Conservation (phyloP, 2,888 invertebrate species). For the Plebejus anna region DNA sequence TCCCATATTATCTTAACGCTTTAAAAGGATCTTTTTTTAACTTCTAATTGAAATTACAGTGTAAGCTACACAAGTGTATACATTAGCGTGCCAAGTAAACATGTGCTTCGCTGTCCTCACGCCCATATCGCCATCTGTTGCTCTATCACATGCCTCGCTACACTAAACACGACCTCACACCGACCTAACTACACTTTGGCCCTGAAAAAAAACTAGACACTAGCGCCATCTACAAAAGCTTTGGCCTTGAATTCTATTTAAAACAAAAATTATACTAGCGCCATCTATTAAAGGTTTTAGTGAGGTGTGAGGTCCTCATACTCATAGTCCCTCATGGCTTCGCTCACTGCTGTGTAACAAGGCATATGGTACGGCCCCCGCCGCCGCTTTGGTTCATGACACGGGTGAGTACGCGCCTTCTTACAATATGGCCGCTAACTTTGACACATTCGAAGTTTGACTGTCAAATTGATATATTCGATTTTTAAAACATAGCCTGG, state of each 20-base stretch:
- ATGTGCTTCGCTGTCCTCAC: constrained; percentile 71
- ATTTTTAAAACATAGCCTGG: too few relatives aligned
- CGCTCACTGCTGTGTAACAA: constrained; percentile 52
- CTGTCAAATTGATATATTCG: too few relatives aligned
- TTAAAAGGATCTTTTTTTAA: neutral
- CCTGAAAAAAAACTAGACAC: constrained; percentile 30
- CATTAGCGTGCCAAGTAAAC: constrained; percentile 35
- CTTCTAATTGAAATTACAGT: neutral
- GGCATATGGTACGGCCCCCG: constrained; percentile 50
- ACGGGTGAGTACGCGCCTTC: neutral
- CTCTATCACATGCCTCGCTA: constrained; percentile 74
- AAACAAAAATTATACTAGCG: constrained; percentile 28
- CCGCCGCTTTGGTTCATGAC: constrained; percentile 52
- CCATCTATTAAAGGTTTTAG: constrained; percentile 39
- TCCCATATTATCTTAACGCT: too few relatives aligned
- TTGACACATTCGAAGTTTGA: neutral
- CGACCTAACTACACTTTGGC: constrained; percentile 50
- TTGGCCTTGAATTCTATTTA: constrained; percentile 38
- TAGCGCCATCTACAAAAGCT: constrained; percentile 42
- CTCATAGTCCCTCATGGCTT: constrained; percentile 46
- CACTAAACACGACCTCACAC: constrained; percentile 71
- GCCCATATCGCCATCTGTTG: constrained; percentile 70
- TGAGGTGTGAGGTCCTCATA: constrained; percentile 53
- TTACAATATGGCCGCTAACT: neutral
- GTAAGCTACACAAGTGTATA: constrained; percentile 29